A percentile compares a stretch with the other conserved stretches of the same genome.
phyloP scores from a whole-genome alignment of 2,113 vertebrate genomes.

The Scomber colias region DNA sequence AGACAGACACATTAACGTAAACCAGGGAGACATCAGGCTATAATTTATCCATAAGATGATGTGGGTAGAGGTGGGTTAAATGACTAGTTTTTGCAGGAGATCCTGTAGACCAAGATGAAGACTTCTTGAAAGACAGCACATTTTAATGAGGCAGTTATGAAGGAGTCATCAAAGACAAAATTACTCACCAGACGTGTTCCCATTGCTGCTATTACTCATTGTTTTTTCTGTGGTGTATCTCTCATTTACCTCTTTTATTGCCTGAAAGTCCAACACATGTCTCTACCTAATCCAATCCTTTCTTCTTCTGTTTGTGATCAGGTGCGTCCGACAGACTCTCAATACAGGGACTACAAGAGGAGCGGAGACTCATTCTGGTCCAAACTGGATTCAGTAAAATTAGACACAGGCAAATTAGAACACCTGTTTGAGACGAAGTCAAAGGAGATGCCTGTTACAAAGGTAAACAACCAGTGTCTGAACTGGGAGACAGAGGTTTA shows the following conservation, averaged over 20 bases:
- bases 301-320: slow-evolving; percentile 51
- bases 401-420: slow-evolving; percentile 96
- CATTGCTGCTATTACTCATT: slow-evolving; percentile 6
- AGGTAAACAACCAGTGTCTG: slow-evolving; percentile 84
- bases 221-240: slow-evolving; percentile 17
- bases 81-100: background rate
- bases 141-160: slow-evolving; percentile 14
- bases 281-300: slow-evolving; percentile 1
- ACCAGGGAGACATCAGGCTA: background rate
- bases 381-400: slow-evolving; percentile 93
- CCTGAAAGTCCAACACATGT: slow-evolving; percentile 30
- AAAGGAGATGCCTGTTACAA: slow-evolving; percentile 95
- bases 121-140: background rate
- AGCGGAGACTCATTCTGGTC: slow-evolving; percentile 94
- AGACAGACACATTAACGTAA: no score
- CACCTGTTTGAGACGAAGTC: slow-evolving; percentile 97
- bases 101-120: background rate
- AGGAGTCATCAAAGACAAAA: slow-evolving; percentile 5
- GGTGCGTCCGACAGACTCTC: slow-evolving; percentile 91
- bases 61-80: background rate
- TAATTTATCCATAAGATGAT: background rate
- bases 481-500: background rate
- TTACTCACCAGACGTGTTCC: slow-evolving; percentile 17
- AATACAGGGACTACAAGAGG: slow-evolving; percentile 88
- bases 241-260: slow-evolving; percentile 37